Conservation (phyloP, 92 coral and sea anemone species). For the Micromussa lordhowensis region DNA sequence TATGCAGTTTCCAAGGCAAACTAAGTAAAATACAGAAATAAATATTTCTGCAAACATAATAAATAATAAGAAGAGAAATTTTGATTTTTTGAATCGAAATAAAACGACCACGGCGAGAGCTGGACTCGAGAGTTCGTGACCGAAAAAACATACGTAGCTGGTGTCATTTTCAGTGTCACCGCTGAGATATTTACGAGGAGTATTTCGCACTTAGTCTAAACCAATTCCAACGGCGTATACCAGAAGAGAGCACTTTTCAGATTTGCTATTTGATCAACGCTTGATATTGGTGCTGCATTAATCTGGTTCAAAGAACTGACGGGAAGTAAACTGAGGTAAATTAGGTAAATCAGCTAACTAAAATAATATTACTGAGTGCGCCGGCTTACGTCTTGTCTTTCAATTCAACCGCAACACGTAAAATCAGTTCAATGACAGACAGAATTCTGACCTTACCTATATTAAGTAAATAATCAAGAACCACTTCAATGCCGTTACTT, state of each 20-base stretch:
- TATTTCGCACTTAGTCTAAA: not conserved
- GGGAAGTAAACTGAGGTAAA: not conserved
- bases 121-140: slow-evolving; percentile 5
- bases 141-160: not conserved
- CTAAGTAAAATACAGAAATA: no score
- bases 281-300: not conserved
- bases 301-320: not conserved
- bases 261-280: not conserved
- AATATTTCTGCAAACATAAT: no score
- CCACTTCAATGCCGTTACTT: no score
- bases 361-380: not conserved
- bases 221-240: not conserved
- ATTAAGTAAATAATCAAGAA: no score
- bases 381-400: not conserved
- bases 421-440: not conserved
- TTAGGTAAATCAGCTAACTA: not conserved
- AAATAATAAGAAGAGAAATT: no score
- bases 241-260: not conserved
- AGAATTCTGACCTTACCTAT: no score
- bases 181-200: not conserved
- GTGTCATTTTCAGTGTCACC: not conserved
- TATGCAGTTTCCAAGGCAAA: no score
- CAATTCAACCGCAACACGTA: not conserved
- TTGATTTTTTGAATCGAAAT: no score
- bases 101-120: no score